A percentile compares a stretch with the other conserved stretches of the same genome.
Evolutionary conservation across 2,113 vertebrate species (phyloP).

Genomic region (Petaurus breviceps): DNA sequence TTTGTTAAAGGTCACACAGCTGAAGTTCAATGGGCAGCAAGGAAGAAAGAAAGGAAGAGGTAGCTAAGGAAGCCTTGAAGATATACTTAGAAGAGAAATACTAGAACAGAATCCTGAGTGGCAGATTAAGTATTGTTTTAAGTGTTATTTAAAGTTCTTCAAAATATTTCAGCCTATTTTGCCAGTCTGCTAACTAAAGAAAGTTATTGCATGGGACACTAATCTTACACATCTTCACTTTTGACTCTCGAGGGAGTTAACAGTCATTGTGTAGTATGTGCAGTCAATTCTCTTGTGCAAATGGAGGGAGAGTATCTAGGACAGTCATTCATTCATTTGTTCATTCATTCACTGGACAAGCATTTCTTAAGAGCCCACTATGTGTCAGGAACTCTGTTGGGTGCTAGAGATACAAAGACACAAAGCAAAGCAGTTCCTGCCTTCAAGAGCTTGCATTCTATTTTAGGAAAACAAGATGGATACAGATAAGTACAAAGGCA

Average conservation of each 20-base stretch:
- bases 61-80: background rate
- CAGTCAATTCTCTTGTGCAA: background rate
- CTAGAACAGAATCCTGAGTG: background rate
- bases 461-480: background rate
- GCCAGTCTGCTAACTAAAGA: conserved; percentile 36
- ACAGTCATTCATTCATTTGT: background rate
- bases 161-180: conserved; percentile 34
- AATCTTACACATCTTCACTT: background rate
- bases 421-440: background rate
- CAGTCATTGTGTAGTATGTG: background rate
- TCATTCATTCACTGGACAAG: background rate
- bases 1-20: background rate
- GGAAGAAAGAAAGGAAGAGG: background rate
- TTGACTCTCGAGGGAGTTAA: background rate
- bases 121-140: conserved; percentile 30
- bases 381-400: background rate
- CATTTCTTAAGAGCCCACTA: background rate
- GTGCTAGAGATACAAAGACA: background rate
- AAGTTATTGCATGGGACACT: background rate
- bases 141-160: conserved; percentile 33
- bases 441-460: background rate
- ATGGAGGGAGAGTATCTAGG: background rate
- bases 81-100: background rate
- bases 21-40: background rate
- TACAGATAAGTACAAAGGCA: background rate